Evolutionary conservation across 2,797 vertebrate genomes (phyloP), one percentile per base, ranked within the genome.

Genomic region (Malacoraja senta): DNA sequence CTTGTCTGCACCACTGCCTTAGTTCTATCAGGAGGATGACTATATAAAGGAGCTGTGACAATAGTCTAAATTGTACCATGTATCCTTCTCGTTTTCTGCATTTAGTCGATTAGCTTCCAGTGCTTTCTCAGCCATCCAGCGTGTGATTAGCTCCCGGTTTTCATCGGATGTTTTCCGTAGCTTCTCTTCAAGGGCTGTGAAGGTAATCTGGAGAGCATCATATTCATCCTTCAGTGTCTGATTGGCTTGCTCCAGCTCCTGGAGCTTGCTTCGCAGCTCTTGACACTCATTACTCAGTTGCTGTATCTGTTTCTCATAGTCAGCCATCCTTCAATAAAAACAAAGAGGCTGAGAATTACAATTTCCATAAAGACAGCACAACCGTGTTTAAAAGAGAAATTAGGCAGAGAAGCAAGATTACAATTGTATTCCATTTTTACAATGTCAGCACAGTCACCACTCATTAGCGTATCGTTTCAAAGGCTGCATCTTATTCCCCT

Each of bases 111-210:
- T 99, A 93, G 99, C 99, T 95, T 99, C 98, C 95, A 98, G 98
- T 17, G 98, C 98, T 93, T 99, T 99, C 96, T 99, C 99, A 0
- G 99, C 98, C 99, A 99, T 99, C 99, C 99, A 99, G 15, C 99
- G 97, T 0, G 98, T 97, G 93, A 99, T 98, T 93, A 99, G 96
- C 95, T 99, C 99, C 96, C 98, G 98, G 96, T 99, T 99, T 95
- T 99, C 99, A 86, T 99, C 98, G 0, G 97, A 97, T 19, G 98
- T 99, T 93, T 97, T 98, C 93, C 98, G 97, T 77, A 99, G 96
- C 77, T 99, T 99, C 95, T 98, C 98, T 96, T 99, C 98, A 94
- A 99, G 95, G 29, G 99, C 98, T 0, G 96, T 98, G 94, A 99
- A 99, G 26, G 99, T 98, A 95, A 99, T 99, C 97, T 99, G 99